Evolutionary conservation across 2,113 vertebrate genomes (phyloP), one percentile per base, ranked within the genome.

Genomic region (Callaeas wilsoni): DNA sequence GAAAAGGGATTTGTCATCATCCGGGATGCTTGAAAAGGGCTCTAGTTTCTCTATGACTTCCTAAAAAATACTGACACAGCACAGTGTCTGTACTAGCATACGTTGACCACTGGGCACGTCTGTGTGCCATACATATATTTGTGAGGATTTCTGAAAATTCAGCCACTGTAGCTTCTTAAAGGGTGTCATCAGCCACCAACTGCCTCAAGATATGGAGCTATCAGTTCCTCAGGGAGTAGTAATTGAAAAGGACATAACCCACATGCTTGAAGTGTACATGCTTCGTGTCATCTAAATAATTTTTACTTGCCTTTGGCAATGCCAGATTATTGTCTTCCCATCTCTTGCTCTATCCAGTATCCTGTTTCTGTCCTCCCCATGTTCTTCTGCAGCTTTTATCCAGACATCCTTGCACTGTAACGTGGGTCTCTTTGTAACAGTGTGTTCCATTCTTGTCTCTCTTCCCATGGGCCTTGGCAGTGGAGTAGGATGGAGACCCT

Each of bases 401-500:
- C 33, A 57, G 69, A 53, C 44, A 50, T 42, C 65, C 21, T 63
- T 44, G 17, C 22, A 4, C 29, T 57, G 29, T 67, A 47, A 56
- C 0, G 0, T 49, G 32, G 39, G 27, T 60, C 77, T 84, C 0
- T 81, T 71, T 88, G 59, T 97, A 95, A 97, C 3, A 3, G 21
- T 73, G 33, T 87, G 57, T 94, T 93, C 87, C 32, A 14, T 70
- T 85, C 62, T 94, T 85, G 67, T 89, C 81, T 81, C 42, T 53
- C 37, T 84, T 89, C 26, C 16, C 39, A 6, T 0, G 67, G 79
- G 70, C 33, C 71, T 32, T 13, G 86, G 39, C 94, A 98, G 98
- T 98, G 98, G 98, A 94, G 56, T 4, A 39, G 74, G 8, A 86
- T 91, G 84, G 87, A 98, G 37, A 97, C 87, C 20, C 52, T 98